These are phyloP conservation scores for Diplodus sargus DNA, from an alignment of 2,797 vertebrate species.

Conservation along the genomic window DNA sequence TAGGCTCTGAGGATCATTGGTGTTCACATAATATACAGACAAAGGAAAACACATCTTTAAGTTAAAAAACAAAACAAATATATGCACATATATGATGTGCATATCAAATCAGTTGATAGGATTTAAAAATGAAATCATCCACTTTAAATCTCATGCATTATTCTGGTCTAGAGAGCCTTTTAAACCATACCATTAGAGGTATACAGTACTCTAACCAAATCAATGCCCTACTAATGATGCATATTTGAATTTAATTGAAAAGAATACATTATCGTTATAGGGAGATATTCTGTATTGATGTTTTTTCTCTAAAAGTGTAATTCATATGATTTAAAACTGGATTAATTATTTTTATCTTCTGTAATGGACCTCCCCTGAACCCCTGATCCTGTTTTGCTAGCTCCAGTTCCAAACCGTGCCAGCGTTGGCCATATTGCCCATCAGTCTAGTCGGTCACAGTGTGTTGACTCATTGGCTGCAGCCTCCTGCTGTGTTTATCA, in stretches of 20 bases:
- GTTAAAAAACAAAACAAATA: too few relatives aligned
- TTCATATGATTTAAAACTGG: neutral
- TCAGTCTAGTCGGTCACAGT: slow-evolving; percentile 42
- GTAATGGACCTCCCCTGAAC: neutral
- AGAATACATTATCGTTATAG: neutral
- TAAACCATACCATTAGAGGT: neutral
- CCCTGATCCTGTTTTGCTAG: neutral
- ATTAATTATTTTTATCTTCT: neutral
- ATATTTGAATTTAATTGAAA: neutral
- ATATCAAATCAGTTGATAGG: neutral
- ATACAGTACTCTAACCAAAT: neutral
- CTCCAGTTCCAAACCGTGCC: neutral
- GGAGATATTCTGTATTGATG: neutral
- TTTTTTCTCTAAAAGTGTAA: neutral
- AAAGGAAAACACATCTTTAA: neutral
- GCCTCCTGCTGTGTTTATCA: slow-evolving; percentile 35
- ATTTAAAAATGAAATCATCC: neutral
- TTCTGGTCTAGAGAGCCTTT: neutral
- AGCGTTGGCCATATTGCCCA: slow-evolving; percentile 19
- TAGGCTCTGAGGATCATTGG: neutral
- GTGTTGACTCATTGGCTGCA: slow-evolving; percentile 53
- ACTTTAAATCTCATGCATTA: neutral
- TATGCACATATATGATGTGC: neutral
- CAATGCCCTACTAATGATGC: neutral
- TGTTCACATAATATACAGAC: neutral